Base-by-base conservation (phyloP, 2,888 invertebrate genomes). In the Drosophila limbata region DNA sequence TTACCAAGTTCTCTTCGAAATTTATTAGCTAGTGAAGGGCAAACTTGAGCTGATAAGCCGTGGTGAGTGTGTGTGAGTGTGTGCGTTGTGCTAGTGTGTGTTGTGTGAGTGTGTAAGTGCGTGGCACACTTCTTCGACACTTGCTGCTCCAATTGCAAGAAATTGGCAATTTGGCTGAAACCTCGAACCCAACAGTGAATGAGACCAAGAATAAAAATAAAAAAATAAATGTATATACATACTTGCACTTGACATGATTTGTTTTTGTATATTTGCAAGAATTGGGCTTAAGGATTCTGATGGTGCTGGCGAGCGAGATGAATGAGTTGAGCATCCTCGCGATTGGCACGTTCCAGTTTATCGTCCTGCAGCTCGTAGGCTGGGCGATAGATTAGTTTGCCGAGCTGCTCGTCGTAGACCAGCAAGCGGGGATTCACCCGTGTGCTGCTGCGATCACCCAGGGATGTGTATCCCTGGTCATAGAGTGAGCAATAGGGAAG, bases 401-500 rank as follows among this genome's bases (percentile, higher is more conserved):
- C 95, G 87, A 91, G 91, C 40, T 74, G 84, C 3, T 84, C 66
- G 84, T 95, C 94, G 21, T 92, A 92, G 77, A 92, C 93, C 40
- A 93, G 92, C 52, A 97, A 92, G 13, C 94, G 93, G 0, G 96
- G 96, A 93, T 98, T 98, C 0, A 95, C 95, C 57, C 94, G 92
- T 0, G 98, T 98, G 92, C 96, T 97, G 51, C 94, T 93, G 65
- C 94, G 93, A 88, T 96, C 96, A 40, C 98, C 98, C 80, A 98
- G 93, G 39, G 98, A 98, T 0, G 98, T 97, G 91, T 96, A 97
- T 37, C 99, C 99, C 90, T 94, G 92, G 92, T 99, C 96, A 91
- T 99, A 99, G 0, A 99, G 93, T 48, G 94, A 93, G 92, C 99
- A 99, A 91, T 98, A 99, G 19, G 98, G 96, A 57, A 99, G 95